Evolutionary conservation across 92 coral and sea anemone species (phyloP), one percentile per base, ranked within the genome.

Genomic region (Epizoanthus scotinus): DNA sequence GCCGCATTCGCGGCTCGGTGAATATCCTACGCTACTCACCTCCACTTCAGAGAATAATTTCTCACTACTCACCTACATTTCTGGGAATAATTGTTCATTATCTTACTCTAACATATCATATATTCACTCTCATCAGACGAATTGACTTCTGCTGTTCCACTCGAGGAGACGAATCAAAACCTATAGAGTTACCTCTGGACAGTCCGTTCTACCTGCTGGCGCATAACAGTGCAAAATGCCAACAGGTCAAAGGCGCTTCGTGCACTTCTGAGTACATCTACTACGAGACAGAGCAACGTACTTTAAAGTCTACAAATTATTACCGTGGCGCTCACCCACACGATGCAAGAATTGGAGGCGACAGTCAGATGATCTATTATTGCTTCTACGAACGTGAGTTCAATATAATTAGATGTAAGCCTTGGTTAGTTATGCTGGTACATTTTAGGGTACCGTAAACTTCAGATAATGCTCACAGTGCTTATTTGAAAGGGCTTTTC

Each of bases 121-220:
- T 55, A 0, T 6, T 28, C 18, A 25, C 19, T 5, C 38, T 44
- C 80, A 34, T 42, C 79, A 89, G 93, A 47, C 77, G 56, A 63
- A 86, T 89, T 26, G 82, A 65, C 73, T 89, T 86, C 80, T 89
- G 93, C 78, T 89, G 93, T 50, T 86, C 90, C 40, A 83, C 85
- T 8, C 78, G 27, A 57, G 93, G 93, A 21, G 71, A 81, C 67
- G 66, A 73, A 50, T 42, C 31, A 22, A 73, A 36, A n/a, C 65
- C 84, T 25, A 82, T 86, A 49, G 86, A 78, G 59, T 86, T 86
- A 9, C 92, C 92, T 27, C 78, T 86, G 78, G 63, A 15, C n/a
- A 69, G 87, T 1, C 87, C 92, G 25, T 89, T 82, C 71, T 89
- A 85, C 77, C 82, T 89, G 44, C 77, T 85, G 65, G 92, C 89